Conservation (phyloP, 2,797 vertebrate genomes). For the Hafferia zeledoni region DNA sequence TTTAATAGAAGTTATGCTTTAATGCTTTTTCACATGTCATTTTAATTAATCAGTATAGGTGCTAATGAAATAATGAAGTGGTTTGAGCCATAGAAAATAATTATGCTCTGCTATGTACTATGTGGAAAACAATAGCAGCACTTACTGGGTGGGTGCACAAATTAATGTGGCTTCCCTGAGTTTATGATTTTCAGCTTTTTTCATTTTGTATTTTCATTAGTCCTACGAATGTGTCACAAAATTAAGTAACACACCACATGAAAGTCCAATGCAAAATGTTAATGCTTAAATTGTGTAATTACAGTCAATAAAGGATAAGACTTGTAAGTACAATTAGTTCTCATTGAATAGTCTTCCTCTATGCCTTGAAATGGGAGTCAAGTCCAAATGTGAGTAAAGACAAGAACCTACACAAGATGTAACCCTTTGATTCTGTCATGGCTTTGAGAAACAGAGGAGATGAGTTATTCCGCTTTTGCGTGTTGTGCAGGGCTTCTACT, state of each 20-base stretch:
- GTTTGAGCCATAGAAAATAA: neutral
- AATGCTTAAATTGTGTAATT: neutral
- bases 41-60: neutral
- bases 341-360: neutral
- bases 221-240: neutral
- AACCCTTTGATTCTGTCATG: neutral
- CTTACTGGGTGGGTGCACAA: neutral
- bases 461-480: neutral
- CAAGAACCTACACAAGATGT: neutral
- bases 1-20: neutral
- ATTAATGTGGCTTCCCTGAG: neutral
- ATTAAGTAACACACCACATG: neutral
- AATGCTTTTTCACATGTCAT: neutral
- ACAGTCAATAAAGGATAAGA: neutral
- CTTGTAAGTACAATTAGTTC: neutral
- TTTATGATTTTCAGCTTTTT: neutral
- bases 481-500: neutral
- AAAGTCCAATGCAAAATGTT: neutral
- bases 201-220: neutral
- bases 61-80: neutral
- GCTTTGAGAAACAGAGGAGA: neutral
- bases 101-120: neutral
- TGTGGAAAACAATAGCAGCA: neutral
- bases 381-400: neutral
- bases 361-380: neutral